Percentiles rank a stretch among this genome's conserved stretches.
Evolutionary conservation across 2,113 vertebrate species (phyloP).

Genomic region (Benitochromis conjunctus): DNA sequence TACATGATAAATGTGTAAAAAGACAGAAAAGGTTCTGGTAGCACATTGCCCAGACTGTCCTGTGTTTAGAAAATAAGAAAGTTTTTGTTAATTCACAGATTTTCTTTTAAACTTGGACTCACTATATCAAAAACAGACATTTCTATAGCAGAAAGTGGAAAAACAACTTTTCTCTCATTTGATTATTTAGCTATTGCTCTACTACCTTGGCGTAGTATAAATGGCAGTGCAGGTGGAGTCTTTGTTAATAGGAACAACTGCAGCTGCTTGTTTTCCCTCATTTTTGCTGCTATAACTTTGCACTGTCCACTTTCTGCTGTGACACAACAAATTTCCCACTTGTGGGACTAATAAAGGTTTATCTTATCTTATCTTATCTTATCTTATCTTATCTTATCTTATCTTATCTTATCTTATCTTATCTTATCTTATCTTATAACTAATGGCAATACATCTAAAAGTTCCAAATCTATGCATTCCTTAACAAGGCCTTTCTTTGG

Average conservation of each 20-base stretch:
- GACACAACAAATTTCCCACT: no score
- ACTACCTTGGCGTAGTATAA: background rate
- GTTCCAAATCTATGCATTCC: background rate
- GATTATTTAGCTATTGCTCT: background rate
- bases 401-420: no score
- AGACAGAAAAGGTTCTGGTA: background rate
- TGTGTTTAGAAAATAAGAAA: background rate
- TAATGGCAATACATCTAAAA: background rate
- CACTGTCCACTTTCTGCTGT: no score
- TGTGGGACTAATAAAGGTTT: no score
- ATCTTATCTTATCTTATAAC: background rate
- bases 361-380: no score
- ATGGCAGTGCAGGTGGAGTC: background rate
- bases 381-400: no score
- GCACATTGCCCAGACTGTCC: background rate
- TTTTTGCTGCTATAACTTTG: no score
- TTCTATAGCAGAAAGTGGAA: background rate
- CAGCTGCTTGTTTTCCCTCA: background rate
- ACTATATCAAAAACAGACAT: background rate
- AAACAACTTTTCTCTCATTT: background rate
- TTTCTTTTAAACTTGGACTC: background rate
- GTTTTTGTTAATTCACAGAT: background rate
- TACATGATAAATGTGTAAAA: background rate
- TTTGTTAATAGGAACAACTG: background rate
- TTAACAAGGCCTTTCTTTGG: background rate